Conservation (phyloP, 2,888 invertebrate genomes). For the Chrysomela aeneicollis region DNA sequence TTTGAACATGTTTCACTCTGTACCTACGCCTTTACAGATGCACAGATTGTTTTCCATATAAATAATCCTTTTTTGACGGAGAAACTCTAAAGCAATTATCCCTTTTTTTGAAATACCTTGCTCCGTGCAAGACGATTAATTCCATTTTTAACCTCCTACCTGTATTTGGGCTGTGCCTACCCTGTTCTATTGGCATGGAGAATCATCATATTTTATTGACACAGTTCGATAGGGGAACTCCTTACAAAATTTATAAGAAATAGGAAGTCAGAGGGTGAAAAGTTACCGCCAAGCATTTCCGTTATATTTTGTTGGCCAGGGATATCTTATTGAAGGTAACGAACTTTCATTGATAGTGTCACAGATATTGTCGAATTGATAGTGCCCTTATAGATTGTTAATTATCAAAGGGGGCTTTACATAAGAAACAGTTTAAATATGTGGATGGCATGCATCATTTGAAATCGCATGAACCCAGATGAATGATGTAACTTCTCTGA, state of each 20-base stretch:
- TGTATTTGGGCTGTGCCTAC: slow-evolving; percentile 6
- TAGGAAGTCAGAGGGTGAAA: slow-evolving; percentile 28
- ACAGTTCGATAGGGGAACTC: slow-evolving; percentile 32
- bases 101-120: too few species aligned
- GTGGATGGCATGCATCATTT: too few species aligned
- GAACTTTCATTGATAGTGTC: slow-evolving; percentile 22
- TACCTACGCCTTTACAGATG: too few species aligned
- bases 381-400: not conserved
- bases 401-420: not conserved
- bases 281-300: slow-evolving; percentile 23
- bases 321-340: slow-evolving; percentile 22
- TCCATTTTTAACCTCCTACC: not conserved
- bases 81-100: too few species aligned
- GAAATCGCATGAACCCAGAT: too few species aligned
- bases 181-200: slow-evolving; percentile 17
- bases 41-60: too few species aligned
- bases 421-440: too few species aligned
- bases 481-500: too few species aligned
- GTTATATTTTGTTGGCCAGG: slow-evolving; percentile 20
- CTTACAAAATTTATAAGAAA: slow-evolving; percentile 31
- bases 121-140: not conserved
- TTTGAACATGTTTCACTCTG: too few species aligned
- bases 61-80: too few species aligned
- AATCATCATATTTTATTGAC: slow-evolving; percentile 34
- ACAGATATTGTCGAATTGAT: not conserved